Evolutionary conservation across 2,113 vertebrate genomes (phyloP), one percentile per base, ranked within the genome.

Genomic region (Promerops cafer): DNA sequence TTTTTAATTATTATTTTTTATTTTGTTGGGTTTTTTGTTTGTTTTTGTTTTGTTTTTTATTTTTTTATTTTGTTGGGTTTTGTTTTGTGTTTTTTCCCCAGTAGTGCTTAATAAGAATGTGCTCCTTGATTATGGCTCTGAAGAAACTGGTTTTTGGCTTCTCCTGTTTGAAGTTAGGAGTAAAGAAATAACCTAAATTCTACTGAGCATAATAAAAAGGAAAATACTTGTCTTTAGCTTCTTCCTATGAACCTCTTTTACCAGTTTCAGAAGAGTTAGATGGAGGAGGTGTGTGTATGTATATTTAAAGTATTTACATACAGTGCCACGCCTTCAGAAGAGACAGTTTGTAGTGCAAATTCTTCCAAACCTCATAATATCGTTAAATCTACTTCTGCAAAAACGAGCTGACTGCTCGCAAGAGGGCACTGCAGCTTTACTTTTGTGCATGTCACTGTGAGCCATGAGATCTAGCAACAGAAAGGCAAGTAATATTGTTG

Each of bases 351-450:
- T 37, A 49, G 39, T 7, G 17, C 28, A 61, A 56, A 37, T 68
- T 27, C 45, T 87, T 11, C 14, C 9, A 28, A 18, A 15, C 3
- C 3, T 84, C 10, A 3, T 12, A 24, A 12, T 22, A 33, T 3
- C 5, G 3, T 39, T 92, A 33, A 56, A 85, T 12, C 30, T 26
- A 6, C 26, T 54, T 28, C 7, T 57, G 10, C 21, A 59, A 50
- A 79, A 45, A 12, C 18, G 15, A 54, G 20, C 42, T 76, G 28
- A 22, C 42, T 82, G 56, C 30, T 92, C 95, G 72, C 89, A 94
- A 96, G 96, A 89, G 95, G 96, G 95, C 96, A 85, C 87, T 96
- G 50, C 70, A 53, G 57, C 66, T 94, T 93, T 75, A 87, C 26
- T 94, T 92, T 72, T 90, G 24, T 66, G 20, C 4, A 1, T 2